Evolutionary conservation across 2,888 invertebrate species (phyloP), one percentile per base, ranked within the genome.

Genomic region (Eupeodes luniger): DNA sequence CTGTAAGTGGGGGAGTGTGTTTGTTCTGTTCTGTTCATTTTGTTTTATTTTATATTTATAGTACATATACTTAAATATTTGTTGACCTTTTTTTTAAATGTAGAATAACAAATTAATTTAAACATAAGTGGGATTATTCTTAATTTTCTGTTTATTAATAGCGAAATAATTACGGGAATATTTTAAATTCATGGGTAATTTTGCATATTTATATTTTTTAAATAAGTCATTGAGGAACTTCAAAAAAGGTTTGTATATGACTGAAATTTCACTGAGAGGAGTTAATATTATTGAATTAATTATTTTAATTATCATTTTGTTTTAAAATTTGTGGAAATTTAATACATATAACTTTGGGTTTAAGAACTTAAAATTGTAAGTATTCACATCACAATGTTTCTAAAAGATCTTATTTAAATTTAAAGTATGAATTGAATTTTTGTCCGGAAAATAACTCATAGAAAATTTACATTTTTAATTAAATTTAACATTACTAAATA

Each of bases 1-100:
- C 66, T 55, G 55, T 70, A 70, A 70, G 53, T 70, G 53, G 40
- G 40, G 55, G 55, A 55, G 70, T 55, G 70, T 70, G 70, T 70
- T 70, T 55, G 55, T 19, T 70, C 40, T 44, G 19, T 44, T 49
- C 3, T 27, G 27, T 27, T 64, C 5, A 19, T 64, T 40, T 12
- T 19, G 16, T 53, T 34, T 40, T 40, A 27, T 27, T 27, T 27
- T 27, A 27, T 27, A 27, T 27, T 27, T 27, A 27, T 44, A 12
- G 1, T 67, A 27, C 5, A 40, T 40, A 40, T 40, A 40, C 40
- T 44, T 44, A 47, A 44, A 19, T 27, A 49, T 67, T 67, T 51
- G 67, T 36, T 67, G 10, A 16, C 11, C 16, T n/a, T 40, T 62
- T 62, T 36, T 10, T 36, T 36, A 10, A 44, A 40, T 3, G 62